Evolutionary conservation across 2,113 vertebrate species (phyloP).

Genomic region (Tursiops truncatus): DNA sequence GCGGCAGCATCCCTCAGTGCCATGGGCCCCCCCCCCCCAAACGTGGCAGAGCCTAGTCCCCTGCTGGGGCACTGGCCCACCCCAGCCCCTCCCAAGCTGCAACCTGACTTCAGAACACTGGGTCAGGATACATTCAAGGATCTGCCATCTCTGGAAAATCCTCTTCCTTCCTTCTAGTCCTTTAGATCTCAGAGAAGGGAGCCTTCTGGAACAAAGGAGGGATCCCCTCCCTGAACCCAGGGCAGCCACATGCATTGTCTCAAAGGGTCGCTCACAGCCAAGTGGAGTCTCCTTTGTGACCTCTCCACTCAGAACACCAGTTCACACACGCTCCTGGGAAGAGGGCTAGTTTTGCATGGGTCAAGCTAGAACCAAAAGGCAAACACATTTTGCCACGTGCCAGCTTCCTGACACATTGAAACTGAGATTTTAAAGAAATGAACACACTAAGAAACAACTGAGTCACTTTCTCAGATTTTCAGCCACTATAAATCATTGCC

Average conservation of each 20-base stretch:
- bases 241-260: background rate
- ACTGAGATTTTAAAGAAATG: background rate
- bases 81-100: background rate
- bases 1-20: background rate
- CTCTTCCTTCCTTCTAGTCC: background rate
- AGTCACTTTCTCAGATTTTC: background rate
- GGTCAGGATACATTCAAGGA: background rate
- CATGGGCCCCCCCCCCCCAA: rapidly evolving
- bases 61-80: background rate
- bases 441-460: background rate
- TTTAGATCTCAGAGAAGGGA: background rate
- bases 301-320: background rate
- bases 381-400: background rate
- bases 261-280: background rate
- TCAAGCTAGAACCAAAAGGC: background rate
- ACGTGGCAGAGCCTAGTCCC: background rate
- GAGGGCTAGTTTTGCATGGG: background rate
- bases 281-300: background rate
- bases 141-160: background rate
- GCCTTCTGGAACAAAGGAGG: background rate
- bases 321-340: background rate
- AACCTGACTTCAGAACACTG: background rate
- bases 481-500: background rate
- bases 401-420: background rate
- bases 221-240: background rate